phyloP scores from a whole-genome alignment of 2,888 invertebrate species.

The Mimas tiliae region DNA sequence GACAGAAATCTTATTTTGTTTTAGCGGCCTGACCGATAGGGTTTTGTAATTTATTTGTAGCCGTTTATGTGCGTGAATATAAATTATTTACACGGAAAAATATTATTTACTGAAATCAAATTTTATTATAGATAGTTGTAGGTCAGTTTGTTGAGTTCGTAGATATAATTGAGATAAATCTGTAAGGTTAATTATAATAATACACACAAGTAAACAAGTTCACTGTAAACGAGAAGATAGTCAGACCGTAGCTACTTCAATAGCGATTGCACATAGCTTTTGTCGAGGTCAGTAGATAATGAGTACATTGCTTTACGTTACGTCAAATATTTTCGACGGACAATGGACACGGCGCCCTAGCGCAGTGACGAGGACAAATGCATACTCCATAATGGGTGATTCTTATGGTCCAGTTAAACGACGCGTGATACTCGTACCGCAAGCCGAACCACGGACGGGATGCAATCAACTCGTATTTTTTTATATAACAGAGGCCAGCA shows the following conservation, averaged over 20 bases:
- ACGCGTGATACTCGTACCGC: too few species aligned
- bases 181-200: slow-evolving; percentile 37
- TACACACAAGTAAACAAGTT: slow-evolving; percentile 31
- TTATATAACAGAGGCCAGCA: too few species aligned
- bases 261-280: slow-evolving; percentile 39
- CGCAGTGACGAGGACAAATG: neutral
- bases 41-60: slow-evolving; percentile 32
- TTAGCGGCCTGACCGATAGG: neutral
- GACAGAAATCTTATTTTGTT: neutral
- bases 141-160: slow-evolving; percentile 34
- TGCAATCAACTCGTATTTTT: too few species aligned
- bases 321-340: slow-evolving; percentile 5
- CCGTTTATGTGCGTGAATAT: slow-evolving; percentile 53
- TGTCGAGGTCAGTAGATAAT: slow-evolving; percentile 21
- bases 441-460: too few species aligned
- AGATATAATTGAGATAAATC: slow-evolving; percentile 33
- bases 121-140: slow-evolving; percentile 40
- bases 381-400: neutral
- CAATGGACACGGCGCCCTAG: neutral
- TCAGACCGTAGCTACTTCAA: slow-evolving; percentile 30
- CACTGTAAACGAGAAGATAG: slow-evolving; percentile 28
- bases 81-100: slow-evolving; percentile 53
- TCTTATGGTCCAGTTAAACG: neutral
- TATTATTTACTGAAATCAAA: slow-evolving; percentile 42
- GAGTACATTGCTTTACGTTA: slow-evolving; percentile 9